These are phyloP conservation scores for Phenganax marumi DNA, from an alignment of 92 coral and sea anemone genomes.

Conservation along the genomic window DNA sequence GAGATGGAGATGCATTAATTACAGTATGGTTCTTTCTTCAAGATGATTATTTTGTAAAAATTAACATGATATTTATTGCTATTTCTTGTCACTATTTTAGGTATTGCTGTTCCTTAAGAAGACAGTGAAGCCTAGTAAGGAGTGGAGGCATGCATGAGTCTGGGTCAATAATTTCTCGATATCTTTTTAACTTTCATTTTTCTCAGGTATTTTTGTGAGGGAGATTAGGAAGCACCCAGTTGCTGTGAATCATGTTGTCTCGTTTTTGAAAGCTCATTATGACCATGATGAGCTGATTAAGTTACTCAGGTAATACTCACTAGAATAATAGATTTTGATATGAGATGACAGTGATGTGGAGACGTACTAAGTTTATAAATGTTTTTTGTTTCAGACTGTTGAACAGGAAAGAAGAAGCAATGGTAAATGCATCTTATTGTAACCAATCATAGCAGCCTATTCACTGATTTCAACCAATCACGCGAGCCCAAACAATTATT, in stretches of 20 bases:
- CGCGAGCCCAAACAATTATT: not conserved
- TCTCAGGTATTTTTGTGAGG: conserved; percentile 63
- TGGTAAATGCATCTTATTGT: conserved; percentile 53
- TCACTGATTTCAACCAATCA: not conserved
- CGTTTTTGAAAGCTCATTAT: conserved; percentile 76
- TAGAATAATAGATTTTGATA: not conserved
- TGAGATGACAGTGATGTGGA: not conserved
- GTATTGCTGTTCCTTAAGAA: conserved; percentile 78
- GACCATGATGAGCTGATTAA: conserved; percentile 80
- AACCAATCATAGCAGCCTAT: not conserved
- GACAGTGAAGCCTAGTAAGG: conserved; percentile 72
- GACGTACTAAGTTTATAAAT: not conserved
- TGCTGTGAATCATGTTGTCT: conserved; percentile 78
- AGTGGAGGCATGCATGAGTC: too few species aligned
- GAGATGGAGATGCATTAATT: conserved; percentile 95
- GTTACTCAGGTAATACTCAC: conserved; percentile 63
- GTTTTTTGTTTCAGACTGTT: conserved; percentile 62
- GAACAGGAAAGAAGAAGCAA: conserved; percentile 81
- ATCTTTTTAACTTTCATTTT: not conserved
- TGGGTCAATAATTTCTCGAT: too few species aligned
- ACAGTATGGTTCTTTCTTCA: conserved; percentile 60
- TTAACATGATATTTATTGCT: not conserved
- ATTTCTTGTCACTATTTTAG: conserved; percentile 40
- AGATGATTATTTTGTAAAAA: not conserved
- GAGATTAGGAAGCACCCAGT: conserved; percentile 68